These are phyloP conservation scores for Thamnophis elegans DNA, from an alignment of 2,797 vertebrate species.

Conservation along the genomic window DNA sequence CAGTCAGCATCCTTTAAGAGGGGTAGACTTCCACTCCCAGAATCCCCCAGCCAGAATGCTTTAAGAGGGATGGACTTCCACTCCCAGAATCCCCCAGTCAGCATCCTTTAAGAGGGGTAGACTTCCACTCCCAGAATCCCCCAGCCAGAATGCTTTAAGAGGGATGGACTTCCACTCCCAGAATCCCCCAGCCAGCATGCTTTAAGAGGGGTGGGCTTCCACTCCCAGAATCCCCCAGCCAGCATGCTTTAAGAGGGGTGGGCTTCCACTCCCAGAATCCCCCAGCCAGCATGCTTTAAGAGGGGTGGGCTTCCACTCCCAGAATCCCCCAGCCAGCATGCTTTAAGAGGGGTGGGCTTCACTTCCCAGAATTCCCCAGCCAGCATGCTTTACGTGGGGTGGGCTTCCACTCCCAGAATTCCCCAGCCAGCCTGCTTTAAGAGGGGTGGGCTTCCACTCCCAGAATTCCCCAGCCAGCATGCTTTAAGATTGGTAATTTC, in stretches of 20 bases:
- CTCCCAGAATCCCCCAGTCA: no score
- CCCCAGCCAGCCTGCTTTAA: not conserved
- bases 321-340: fast-evolving
- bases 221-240: not conserved
- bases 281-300: not conserved
- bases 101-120: no score
- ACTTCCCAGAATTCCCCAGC: not conserved
- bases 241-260: not conserved
- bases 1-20: not conserved
- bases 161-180: no score
- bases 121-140: no score
- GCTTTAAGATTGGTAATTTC: not conserved
- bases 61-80: not conserved
- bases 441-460: no score
- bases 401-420: not conserved
- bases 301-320: not conserved
- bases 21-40: not conserved
- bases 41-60: no score
- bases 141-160: no score
- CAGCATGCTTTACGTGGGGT: fast-evolving
- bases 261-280: not conserved
- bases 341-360: not conserved
- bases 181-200: no score
- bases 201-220: not conserved
- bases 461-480: no score